phyloP scores from a whole-genome alignment of 2,888 invertebrate species.

The Steromphala cineraria region DNA sequence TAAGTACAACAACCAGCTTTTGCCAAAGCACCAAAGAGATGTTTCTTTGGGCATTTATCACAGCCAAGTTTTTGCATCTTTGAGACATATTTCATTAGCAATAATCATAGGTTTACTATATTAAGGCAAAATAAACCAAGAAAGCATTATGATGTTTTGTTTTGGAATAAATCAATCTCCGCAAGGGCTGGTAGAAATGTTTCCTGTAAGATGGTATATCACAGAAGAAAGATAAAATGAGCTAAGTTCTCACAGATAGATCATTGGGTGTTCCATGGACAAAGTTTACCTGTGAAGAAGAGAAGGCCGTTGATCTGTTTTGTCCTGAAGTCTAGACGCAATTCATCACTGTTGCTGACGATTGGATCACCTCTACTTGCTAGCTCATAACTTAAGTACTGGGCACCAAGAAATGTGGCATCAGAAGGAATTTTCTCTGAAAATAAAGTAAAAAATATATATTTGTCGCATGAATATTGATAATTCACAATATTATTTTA shows the following conservation, averaged over 20 bases:
- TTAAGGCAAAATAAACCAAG: too few species aligned
- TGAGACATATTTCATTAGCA: too few species aligned
- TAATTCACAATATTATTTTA: too few species aligned
- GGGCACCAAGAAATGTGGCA: conserved; percentile 92
- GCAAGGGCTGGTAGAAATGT: background rate
- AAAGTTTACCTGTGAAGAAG: conserved; percentile 86
- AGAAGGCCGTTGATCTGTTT: conserved; percentile 91
- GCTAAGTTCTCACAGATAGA: too few species aligned
- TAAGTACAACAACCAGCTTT: too few species aligned
- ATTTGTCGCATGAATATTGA: background rate
- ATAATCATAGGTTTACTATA: too few species aligned
- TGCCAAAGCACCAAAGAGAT: too few species aligned
- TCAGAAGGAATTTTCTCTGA: conserved; percentile 94
- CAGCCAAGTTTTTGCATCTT: too few species aligned
- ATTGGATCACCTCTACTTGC: conserved; percentile 90
- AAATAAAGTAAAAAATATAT: conserved; percentile 61
- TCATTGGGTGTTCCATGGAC: too few species aligned
- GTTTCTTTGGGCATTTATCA: too few species aligned
- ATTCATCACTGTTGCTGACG: conserved; percentile 91
- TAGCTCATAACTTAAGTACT: conserved; percentile 93
- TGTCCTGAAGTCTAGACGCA: conserved; percentile 94
- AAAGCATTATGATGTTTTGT: too few species aligned
- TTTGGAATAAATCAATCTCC: too few species aligned
- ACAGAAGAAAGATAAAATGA: background rate
- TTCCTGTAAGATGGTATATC: background rate